These are phyloP conservation scores for Lichenostomus cassidix DNA, from an alignment of 2,113 vertebrate species.

Conservation along the genomic window DNA sequence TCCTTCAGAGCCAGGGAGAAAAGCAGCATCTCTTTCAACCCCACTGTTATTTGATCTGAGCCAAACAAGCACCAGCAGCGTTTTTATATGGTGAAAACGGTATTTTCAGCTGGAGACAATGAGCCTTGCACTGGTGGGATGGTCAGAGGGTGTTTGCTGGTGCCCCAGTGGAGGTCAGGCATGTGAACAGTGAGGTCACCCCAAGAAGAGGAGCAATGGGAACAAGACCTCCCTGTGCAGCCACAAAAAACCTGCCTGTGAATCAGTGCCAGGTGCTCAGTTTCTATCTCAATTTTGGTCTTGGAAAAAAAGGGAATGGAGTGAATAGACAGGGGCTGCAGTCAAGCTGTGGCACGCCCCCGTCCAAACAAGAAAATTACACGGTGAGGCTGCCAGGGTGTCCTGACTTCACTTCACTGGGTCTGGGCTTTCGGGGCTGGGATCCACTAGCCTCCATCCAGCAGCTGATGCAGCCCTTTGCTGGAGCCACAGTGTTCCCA, in stretches of 20 bases:
- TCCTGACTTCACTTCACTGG: slow-evolving; percentile 24
- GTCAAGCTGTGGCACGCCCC: slow-evolving; percentile 4
- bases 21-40: not conserved
- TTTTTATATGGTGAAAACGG: not conserved
- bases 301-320: not conserved
- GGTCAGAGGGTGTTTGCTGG: not conserved
- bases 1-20: not conserved
- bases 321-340: slow-evolving; percentile 44
- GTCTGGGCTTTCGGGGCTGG: not conserved
- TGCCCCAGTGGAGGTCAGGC: not conserved
- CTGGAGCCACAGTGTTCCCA: not conserved
- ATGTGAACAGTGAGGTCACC: not conserved
- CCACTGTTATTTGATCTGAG: not conserved
- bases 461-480: not conserved
- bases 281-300: slow-evolving; percentile 49
- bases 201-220: not conserved
- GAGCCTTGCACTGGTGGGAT: not conserved
- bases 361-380: slow-evolving; percentile 38
- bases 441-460: not conserved
- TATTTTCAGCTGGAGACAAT: not conserved
- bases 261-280: not conserved
- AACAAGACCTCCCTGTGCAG: slow-evolving; percentile 27
- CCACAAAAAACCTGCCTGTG: not conserved
- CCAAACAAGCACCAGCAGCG: not conserved
- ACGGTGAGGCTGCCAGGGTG: slow-evolving; percentile 12